Evolutionary conservation across 2,113 vertebrate genomes (phyloP), one percentile per base, ranked within the genome.

Genomic region (Phyllopteryx taeniolatus): DNA sequence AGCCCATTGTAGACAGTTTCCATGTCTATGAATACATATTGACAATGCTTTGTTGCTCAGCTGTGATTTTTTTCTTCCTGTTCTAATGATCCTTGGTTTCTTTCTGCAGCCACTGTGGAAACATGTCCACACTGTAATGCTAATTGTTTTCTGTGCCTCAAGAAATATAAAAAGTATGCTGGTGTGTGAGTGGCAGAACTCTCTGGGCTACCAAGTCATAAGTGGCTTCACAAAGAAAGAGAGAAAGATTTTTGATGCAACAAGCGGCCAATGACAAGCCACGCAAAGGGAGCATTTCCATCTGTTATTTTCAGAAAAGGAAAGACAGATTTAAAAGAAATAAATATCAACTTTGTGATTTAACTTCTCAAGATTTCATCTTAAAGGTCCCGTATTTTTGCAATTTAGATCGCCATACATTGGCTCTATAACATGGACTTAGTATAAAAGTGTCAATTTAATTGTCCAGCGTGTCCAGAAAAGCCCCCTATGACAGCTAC

Each of bases 1-100:
- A 95, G 93, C 94, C 92, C 79, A 85, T 93, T 92, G 92, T 94
- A 95, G 94, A 90, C 90, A 91, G 90, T 94, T 89, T 93, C 92
- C 93, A 92, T 93, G 93, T 94, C 92, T 88, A 90, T 92, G 92
- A 93, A 90, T 82, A 90, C 82, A 91, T 87, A 93, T 88, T 85
- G 90, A 92, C 92, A 87, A 92, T 90, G 93, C 91, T 94, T 90
- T 92, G 91, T 92, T 88, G 91, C 91, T 91, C 87, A 91, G 92
- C 90, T 92, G 90, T 93, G 91, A 87, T 90, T 90, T 85, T 82
- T 39, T 39, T 75, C 90, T 85, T 47, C 91, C 87, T 90, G 85
- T 91, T 92, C 92, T 93, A 94, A 94, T 85, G 70, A 79, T 86
- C 87, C 89, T 91, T 82, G 79, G 87, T 92, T 92, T 92, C 89